phyloP scores from a whole-genome alignment of 2,113 vertebrate genomes.

The Rhinopomastus cyanomelas region DNA sequence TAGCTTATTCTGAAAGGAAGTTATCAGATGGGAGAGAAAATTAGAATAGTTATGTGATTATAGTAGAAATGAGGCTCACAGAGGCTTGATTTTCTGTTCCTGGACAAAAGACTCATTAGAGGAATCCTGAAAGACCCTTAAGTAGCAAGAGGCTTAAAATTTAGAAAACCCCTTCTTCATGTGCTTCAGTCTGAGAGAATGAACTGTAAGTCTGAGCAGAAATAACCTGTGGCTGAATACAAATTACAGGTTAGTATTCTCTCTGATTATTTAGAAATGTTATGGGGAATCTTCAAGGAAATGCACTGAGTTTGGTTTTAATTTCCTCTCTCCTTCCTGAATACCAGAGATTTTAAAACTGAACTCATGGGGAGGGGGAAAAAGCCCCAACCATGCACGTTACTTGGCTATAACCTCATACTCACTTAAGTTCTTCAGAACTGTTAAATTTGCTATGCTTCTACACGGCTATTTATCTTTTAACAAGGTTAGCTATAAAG shows the following conservation, averaged over 20 bases:
- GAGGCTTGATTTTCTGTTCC: not conserved
- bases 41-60: not conserved
- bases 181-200: not conserved
- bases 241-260: not conserved
- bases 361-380: not conserved
- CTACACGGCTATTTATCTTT: not conserved
- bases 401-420: not conserved
- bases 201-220: not conserved
- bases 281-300: not conserved
- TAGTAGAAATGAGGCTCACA: not conserved
- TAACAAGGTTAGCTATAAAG: not conserved
- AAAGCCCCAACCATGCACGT: not conserved
- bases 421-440: not conserved
- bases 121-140: slow-evolving; percentile 3
- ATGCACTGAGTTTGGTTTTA: not conserved
- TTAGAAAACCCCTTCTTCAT: not conserved
- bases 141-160: not conserved
- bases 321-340: not conserved
- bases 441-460: slow-evolving; percentile 2
- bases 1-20: slow-evolving; percentile 3
- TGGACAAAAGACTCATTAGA: slow-evolving; percentile 21
- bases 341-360: not conserved
- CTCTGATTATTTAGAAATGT: not conserved
- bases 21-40: slow-evolving; percentile 35
- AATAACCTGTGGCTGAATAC: not conserved